These are phyloP conservation scores for Acanthaster planci DNA, from an alignment of 35 echinoderm and acorn worm genomes.

Conservation along the genomic window DNA sequence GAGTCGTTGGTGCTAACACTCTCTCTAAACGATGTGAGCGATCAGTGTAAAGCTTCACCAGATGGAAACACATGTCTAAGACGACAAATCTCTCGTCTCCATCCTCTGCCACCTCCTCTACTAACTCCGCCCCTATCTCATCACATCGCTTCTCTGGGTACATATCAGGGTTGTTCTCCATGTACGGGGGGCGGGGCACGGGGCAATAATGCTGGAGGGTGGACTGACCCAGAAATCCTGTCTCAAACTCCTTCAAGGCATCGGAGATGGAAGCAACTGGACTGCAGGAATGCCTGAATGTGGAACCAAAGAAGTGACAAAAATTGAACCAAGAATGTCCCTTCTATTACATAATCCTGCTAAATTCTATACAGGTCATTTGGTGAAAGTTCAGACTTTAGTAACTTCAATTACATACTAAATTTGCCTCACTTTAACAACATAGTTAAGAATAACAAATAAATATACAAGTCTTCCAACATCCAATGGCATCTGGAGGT, in stretches of 20 bases:
- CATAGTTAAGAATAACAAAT: no score
- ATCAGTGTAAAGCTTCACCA: conserved; percentile 85
- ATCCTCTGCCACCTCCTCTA: conserved; percentile 5
- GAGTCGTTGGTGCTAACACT: conserved; percentile 81
- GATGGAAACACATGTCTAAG: conserved; percentile 93
- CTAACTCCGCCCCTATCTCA: conserved; percentile 22
- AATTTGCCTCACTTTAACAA: no score
- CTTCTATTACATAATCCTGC: no score
- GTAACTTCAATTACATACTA: no score
- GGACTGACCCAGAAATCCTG: conserved; percentile 75
- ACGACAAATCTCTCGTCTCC: conserved; percentile 39
- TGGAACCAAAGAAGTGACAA: neutral
- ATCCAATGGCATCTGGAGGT: no score
- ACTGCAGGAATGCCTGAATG: conserved; percentile 69
- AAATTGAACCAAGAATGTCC: no score
- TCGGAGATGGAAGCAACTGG: conserved; percentile 79
- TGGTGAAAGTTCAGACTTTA: no score
- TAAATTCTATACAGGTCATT: no score
- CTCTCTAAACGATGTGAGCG: conserved; percentile 63
- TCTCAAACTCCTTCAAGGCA: conserved; percentile 83
- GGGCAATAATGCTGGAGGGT: conserved; percentile 65
- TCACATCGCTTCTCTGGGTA: conserved; percentile 51
- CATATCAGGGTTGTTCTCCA: conserved; percentile 81
- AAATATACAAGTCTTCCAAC: no score
- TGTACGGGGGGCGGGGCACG: conserved; percentile 81